A percentile compares a stretch with the other conserved stretches of the same genome.
Conservation (phyloP, 2,797 vertebrate species). For the Ispidina lecontei region DNA sequence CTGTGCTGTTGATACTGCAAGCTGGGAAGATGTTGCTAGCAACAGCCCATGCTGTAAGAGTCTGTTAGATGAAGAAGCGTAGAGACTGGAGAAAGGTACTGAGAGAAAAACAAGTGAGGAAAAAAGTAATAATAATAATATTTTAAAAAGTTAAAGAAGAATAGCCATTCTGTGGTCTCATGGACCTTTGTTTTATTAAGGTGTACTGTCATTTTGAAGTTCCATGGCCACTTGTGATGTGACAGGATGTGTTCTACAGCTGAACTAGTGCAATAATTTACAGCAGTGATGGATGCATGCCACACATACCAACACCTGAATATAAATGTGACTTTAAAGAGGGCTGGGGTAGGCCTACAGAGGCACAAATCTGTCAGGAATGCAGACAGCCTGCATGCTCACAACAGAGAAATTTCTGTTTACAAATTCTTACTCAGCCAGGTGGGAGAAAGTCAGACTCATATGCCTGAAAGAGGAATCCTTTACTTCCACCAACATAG, state of each 20-base stretch:
- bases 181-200: background rate
- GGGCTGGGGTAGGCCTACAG: background rate
- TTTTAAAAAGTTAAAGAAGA: background rate
- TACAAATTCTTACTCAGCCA: background rate
- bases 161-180: background rate
- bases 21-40: background rate
- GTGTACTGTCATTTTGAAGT: background rate
- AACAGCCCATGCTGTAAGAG: background rate
- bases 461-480: background rate
- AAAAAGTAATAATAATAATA: background rate
- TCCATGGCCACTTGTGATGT: background rate
- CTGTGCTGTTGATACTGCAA: fast-evolving
- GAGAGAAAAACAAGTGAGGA: background rate
- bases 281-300: background rate
- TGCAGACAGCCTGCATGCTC: background rate
- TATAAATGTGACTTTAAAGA: background rate
- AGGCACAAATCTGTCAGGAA: slow-evolving; percentile 23
- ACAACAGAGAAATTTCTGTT: background rate
- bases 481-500: background rate
- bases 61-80: background rate
- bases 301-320: slow-evolving; percentile 32
- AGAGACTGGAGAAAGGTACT: background rate
- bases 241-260: background rate
- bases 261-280: background rate
- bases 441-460: background rate